These are phyloP conservation scores for Stenurella melanura DNA, from an alignment of 2,888 invertebrate species.

Conservation along the genomic window DNA sequence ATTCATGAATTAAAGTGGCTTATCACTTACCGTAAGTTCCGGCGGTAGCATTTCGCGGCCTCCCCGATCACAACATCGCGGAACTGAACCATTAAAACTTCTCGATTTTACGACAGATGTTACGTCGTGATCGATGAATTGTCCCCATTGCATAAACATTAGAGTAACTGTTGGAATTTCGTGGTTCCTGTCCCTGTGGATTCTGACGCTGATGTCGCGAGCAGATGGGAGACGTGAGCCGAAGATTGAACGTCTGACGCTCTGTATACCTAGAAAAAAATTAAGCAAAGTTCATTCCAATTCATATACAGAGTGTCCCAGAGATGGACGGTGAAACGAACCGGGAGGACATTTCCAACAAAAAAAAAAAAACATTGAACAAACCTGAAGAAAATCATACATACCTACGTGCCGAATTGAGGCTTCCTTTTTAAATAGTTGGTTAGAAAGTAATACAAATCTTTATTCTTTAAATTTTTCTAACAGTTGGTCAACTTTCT, in stretches of 20 bases:
- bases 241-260: conserved; percentile 77
- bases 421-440: too few species aligned
- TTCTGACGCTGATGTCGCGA: conserved; percentile 81
- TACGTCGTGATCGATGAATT: conserved; percentile 92
- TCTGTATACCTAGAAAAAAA: conserved; percentile 71
- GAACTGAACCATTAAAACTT: conserved; percentile 86
- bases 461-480: too few species aligned
- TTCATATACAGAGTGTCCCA: too few species aligned
- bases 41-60: conserved; percentile 78
- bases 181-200: conserved; percentile 80
- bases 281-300: background rate
- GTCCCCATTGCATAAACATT: conserved; percentile 94
- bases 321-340: too few species aligned
- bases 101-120: conserved; percentile 86
- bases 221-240: conserved; percentile 83
- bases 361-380: too few species aligned
- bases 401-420: too few species aligned
- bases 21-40: conserved; percentile 78
- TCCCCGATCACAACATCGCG: conserved; percentile 83
- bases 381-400: too few species aligned
- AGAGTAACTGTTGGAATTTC: conserved; percentile 83
- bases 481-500: too few species aligned
- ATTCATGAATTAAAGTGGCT: background rate
- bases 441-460: too few species aligned
- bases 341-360: too few species aligned